Conservation (phyloP, 2,113 vertebrate species). For the Pseudorasbora parva region DNA sequence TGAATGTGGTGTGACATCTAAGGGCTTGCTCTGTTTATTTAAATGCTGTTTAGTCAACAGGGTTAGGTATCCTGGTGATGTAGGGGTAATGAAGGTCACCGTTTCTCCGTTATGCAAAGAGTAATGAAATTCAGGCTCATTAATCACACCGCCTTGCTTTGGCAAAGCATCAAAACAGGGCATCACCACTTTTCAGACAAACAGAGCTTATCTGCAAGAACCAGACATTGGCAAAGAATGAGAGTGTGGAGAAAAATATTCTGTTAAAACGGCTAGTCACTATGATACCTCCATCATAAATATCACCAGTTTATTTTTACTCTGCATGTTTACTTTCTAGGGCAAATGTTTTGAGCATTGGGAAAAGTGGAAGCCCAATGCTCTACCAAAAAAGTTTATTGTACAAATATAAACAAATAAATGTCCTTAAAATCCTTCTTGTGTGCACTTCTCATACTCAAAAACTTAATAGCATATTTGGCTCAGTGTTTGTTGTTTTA, state of each 20-base stretch:
- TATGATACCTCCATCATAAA: constrained; percentile 4
- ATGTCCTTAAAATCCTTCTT: not conserved
- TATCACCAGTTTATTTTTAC: not conserved
- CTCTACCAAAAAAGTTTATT: not conserved
- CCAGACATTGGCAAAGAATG: constrained; percentile 34
- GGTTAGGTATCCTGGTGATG: constrained; percentile 1
- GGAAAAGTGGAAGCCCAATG: not conserved
- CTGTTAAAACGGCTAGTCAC: constrained; percentile 28
- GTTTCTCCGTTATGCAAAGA: constrained; percentile 23
- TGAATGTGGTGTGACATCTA: not conserved
- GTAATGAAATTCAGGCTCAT: constrained; percentile 57
- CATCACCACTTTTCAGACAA: constrained; percentile 29
- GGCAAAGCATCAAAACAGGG: constrained; percentile 5
- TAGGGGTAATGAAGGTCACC: constrained; percentile 45
- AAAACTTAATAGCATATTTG: no score
- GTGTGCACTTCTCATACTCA: no score
- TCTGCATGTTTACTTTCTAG: not conserved
- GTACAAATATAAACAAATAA: not conserved
- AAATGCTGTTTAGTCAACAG: constrained; percentile 21
- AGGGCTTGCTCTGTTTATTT: constrained; percentile 18
- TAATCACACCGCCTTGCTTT: constrained; percentile 57
- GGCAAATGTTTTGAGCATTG: not conserved
- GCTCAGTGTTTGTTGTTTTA: no score
- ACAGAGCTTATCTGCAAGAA: constrained; percentile 47
- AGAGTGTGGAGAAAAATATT: not conserved